Percentiles rank a stretch among this genome's conserved stretches.
phyloP scores from a whole-genome alignment of 2,888 invertebrate species.

The Meiosimyza platycephala region DNA sequence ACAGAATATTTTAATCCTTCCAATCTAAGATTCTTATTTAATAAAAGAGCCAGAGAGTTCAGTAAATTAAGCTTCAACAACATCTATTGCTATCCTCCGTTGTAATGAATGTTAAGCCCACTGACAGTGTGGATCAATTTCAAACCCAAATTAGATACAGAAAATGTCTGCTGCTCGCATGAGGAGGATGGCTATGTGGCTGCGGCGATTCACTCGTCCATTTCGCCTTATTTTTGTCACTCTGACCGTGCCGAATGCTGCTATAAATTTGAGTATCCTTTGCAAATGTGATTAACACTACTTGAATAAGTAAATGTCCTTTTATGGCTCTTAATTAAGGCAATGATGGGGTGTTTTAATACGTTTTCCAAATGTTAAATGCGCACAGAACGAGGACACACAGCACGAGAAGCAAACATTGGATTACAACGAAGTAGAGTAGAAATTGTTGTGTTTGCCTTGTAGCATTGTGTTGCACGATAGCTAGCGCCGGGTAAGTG shows the following conservation, averaged over 20 bases:
- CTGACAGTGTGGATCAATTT: conserved; percentile 60
- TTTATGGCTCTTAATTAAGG: conserved; percentile 68
- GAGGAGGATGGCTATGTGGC: background rate
- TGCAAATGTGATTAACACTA: conserved; percentile 53
- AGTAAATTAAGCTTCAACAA: too few species aligned
- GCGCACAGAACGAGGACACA: conserved; percentile 48
- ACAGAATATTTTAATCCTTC: too few species aligned
- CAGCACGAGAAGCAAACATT: background rate
- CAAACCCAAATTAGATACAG: conserved; percentile 63
- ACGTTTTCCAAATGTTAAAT: conserved; percentile 65
- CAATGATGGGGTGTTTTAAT: conserved; percentile 67
- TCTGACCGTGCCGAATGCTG: conserved; percentile 19
- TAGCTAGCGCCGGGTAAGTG: too few species aligned
- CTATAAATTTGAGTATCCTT: conserved; percentile 44
- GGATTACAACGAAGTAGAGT: conserved; percentile 2
- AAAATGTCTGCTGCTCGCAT: conserved; percentile 48
- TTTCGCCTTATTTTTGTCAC: conserved; percentile 29
- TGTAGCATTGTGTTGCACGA: background rate
- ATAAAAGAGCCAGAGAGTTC: too few species aligned
- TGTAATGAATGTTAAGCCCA: conserved; percentile 64
- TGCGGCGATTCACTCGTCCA: background rate
- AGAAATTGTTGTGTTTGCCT: conserved; percentile 28
- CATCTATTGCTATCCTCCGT: too few species aligned
- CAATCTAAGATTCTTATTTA: too few species aligned
- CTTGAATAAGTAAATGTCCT: conserved; percentile 62